phyloP scores from a whole-genome alignment of 2,797 vertebrate species.

The Smutsia temminckii region DNA sequence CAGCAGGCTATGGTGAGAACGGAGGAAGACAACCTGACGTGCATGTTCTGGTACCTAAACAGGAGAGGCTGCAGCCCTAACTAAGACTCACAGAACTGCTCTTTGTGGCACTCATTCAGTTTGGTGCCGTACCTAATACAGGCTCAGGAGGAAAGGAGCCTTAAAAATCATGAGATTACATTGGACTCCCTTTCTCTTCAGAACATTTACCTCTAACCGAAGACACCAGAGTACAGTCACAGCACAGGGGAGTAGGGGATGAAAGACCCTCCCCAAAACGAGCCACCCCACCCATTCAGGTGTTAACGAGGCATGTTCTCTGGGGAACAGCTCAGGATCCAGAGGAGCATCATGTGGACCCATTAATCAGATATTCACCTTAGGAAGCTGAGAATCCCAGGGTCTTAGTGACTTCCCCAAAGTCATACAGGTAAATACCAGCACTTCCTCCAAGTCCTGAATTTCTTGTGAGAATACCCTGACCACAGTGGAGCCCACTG shows the following conservation, averaged over 20 bases:
- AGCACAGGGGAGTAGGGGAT: neutral
- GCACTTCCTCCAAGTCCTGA: neutral
- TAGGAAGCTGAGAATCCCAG: neutral
- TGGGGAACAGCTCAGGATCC: neutral
- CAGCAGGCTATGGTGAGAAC: neutral
- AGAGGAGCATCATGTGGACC: neutral
- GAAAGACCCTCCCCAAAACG: neutral
- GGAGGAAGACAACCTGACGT: neutral
- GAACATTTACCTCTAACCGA: neutral
- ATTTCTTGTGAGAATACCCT: neutral
- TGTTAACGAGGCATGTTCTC: neutral
- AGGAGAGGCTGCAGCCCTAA: neutral
- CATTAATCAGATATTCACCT: neutral
- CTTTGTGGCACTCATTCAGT: rapidly evolving
- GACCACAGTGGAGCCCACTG: neutral
- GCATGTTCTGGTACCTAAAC: neutral
- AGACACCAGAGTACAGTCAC: neutral
- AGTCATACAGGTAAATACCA: neutral
- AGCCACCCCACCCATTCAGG: neutral
- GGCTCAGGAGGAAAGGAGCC: neutral
- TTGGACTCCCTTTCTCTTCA: neutral
- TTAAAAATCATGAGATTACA: neutral
- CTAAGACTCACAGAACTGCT: neutral
- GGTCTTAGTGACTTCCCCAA: neutral
- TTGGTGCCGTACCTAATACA: neutral